A percentile compares a stretch with the other conserved stretches of the same genome.
Conservation (phyloP, 2,113 vertebrate species). For the Cisticola juncidis region DNA sequence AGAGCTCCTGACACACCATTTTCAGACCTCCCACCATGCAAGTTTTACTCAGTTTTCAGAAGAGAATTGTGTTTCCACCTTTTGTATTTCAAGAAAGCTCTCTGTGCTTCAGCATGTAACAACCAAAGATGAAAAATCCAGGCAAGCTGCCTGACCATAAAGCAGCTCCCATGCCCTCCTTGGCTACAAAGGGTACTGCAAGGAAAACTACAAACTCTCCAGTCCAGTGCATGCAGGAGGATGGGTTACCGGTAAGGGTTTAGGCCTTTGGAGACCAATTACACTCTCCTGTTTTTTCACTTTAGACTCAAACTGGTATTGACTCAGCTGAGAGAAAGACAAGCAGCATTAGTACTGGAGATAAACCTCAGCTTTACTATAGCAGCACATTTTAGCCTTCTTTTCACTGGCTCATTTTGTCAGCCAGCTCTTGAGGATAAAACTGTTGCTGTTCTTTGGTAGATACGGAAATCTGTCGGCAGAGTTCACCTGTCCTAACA, state of each 20-base stretch:
- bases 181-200: not conserved
- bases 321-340: not conserved
- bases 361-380: not conserved
- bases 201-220: not conserved
- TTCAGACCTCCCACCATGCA: not conserved
- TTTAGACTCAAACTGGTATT: not conserved
- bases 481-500: conserved; percentile 41
- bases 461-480: not conserved
- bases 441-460: conserved; percentile 67
- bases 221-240: not conserved
- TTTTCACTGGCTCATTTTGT: not conserved
- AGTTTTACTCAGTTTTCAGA: conserved; percentile 36
- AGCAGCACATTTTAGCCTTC: conserved; percentile 46
- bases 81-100: not conserved
- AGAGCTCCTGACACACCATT: not conserved
- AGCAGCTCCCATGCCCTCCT: not conserved
- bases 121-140: not conserved
- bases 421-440: conserved; percentile 35
- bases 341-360: conserved; percentile 30
- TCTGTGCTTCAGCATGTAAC: not conserved
- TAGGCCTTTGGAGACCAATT: not conserved
- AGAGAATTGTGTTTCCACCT: not conserved
- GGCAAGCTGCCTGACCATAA: not conserved
- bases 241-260: not conserved
- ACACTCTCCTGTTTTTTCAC: not conserved